Evolutionary conservation across 2,113 vertebrate species (phyloP).

Genomic region (Lamprologus speciosus): DNA sequence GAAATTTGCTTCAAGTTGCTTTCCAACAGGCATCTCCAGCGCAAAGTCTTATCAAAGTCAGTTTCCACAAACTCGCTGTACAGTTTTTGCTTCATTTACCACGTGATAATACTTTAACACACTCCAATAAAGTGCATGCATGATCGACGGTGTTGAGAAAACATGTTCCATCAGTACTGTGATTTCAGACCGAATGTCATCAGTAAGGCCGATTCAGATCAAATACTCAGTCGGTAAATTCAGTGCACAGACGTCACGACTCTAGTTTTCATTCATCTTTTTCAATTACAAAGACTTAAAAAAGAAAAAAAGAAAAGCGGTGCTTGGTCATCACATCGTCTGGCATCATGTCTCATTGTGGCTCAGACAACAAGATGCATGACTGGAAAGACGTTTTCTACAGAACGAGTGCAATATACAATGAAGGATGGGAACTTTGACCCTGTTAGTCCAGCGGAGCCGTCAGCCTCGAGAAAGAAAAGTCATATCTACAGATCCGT

Average conservation of each 20-base stretch:
- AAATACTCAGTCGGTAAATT: background rate
- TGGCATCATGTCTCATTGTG: constrained; percentile 24
- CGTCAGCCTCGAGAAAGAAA: constrained; percentile 81
- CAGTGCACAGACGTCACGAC: background rate
- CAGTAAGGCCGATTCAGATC: constrained; percentile 33
- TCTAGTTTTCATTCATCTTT: constrained; percentile 12
- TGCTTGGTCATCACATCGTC: constrained; percentile 17
- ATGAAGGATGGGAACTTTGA: constrained; percentile 87
- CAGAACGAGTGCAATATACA: constrained; percentile 50
- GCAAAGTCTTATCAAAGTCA: constrained; percentile 18
- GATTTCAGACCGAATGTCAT: background rate
- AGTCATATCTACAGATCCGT: constrained; percentile 79
- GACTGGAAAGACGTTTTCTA: constrained; percentile 37
- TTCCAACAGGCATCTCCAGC: constrained; percentile 16
- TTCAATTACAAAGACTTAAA: constrained; percentile 5
- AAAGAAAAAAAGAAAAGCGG: background rate
- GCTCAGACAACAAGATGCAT: constrained; percentile 30
- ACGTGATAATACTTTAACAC: constrained; percentile 39
- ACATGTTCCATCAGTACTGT: constrained; percentile 4
- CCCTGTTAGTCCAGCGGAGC: constrained; percentile 96
- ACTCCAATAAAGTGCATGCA: constrained; percentile 67
- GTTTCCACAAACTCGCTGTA: constrained; percentile 35
- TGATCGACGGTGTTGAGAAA: constrained; percentile 36
- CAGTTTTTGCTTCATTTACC: constrained; percentile 29
- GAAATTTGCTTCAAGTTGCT: background rate